These are phyloP conservation scores for Aromia moschata DNA, from an alignment of 2,888 invertebrate species.

Conservation along the genomic window DNA sequence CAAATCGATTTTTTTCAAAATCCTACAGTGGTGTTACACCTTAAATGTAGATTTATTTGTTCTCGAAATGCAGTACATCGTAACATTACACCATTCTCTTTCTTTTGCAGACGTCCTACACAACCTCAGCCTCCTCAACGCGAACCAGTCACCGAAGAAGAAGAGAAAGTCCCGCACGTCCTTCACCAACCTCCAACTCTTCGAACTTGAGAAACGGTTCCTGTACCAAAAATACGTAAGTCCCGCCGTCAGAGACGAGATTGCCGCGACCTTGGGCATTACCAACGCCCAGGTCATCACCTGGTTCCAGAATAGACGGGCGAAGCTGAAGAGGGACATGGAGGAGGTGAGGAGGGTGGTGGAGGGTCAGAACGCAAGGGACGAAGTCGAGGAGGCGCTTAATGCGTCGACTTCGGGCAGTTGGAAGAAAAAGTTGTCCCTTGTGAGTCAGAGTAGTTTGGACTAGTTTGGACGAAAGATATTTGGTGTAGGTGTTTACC, in stretches of 20 bases:
- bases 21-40: too few species aligned
- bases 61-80: too few species aligned
- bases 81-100: too few species aligned
- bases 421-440: background rate
- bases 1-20: too few species aligned
- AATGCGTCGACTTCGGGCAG: background rate
- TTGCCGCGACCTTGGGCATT: constrained; percentile 93
- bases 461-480: too few species aligned
- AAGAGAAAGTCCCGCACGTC: constrained; percentile 97
- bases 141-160: constrained; percentile 92
- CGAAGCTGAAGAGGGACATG: constrained; percentile 95
- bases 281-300: constrained; percentile 99
- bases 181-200: constrained; percentile 98
- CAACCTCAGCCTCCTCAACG: constrained; percentile 90
- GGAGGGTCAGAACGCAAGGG: constrained; percentile 91
- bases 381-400: background rate
- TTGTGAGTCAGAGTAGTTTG: too few species aligned
- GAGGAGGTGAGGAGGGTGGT: constrained; percentile 97
- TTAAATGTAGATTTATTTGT: too few species aligned
- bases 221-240: constrained; percentile 98
- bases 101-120: constrained; percentile 85
- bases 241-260: constrained; percentile 96
- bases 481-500: too few species aligned
- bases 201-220: constrained; percentile 96
- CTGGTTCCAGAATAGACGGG: constrained; percentile 94